Base-by-base conservation (phyloP, 2,113 vertebrate genomes). In the Hypomesus transpacificus region DNA sequence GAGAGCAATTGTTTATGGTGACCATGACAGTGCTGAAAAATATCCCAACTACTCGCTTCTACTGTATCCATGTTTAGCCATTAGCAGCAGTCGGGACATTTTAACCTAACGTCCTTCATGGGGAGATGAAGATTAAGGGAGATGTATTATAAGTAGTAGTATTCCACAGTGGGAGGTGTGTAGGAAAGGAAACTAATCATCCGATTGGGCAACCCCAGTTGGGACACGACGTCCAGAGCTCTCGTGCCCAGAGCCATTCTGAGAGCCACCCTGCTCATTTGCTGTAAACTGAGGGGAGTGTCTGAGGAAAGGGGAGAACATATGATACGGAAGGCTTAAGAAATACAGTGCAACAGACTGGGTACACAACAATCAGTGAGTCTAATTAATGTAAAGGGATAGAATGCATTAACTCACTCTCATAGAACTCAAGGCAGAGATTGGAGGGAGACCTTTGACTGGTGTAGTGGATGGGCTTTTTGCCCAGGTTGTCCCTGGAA, bases 181-280 rank as follows among this genome's bases (percentile, higher is more conserved):
- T 95, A 95, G 21, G 89, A 93, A n/a, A 98, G 93, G 87, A 94
- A 98, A 24, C 83, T 68, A 31, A 93, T 90, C 22, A 97, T 89
- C 65, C 93, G 80, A 0, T 85, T 89, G 3, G 96, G 95, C 21
- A 97, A 92, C 17, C 87, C 80, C 14, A 98, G 85, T 74, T 90
- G 80, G 80, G 92, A 73, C 0, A 96, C 84, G 21, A 90, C 90
- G 31, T 91, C 79, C 57, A 89, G 80, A 0, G 91, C 92, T 17
- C 85, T 84, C 57, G 74, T 90, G 0, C 95, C 95, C 0, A 95
- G 82, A 0, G 85, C 80, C 64, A 74, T 91, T 78, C 95, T 89
- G 66, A 97, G 67, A 1, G 85, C 86, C 20, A 97, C 85, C 51
- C 96, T 89, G 90, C 94, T 94, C 74, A 96, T 91, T 84, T 98